These are phyloP conservation scores for Calidris pygmaea DNA, from an alignment of 2,113 vertebrate species.

Conservation along the genomic window DNA sequence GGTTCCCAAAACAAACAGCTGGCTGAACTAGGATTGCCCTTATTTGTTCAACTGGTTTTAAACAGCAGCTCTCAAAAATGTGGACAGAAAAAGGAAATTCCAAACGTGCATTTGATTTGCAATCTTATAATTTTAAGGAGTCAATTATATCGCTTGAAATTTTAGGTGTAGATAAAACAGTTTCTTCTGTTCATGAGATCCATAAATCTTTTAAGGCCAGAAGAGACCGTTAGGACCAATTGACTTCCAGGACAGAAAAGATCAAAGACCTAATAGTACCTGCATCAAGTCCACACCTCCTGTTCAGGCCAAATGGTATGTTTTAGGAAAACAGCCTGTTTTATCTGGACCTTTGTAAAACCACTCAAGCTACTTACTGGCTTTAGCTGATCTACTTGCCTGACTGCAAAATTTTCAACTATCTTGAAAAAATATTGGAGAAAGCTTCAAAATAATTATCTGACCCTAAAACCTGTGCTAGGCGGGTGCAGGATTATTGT, in stretches of 20 bases:
- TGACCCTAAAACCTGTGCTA: neutral
- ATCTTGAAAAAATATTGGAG: neutral
- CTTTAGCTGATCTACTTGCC: neutral
- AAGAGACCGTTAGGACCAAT: neutral
- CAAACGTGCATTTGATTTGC: neutral
- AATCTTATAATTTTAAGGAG: neutral
- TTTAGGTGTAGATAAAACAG: neutral
- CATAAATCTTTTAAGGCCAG: neutral
- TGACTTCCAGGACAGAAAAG: neutral
- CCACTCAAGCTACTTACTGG: neutral
- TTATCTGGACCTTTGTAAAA: neutral
- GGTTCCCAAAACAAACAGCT: conserved; percentile 38
- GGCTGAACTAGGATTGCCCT: conserved; percentile 18
- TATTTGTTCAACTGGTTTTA: conserved; percentile 47
- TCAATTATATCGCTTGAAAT: neutral
- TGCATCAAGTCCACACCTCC: neutral
- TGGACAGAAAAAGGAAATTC: conserved; percentile 1
- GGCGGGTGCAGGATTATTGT: neutral
- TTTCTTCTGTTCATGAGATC: neutral
- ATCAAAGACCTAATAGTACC: neutral
- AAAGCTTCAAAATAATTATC: conserved; percentile 20
- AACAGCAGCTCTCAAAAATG: conserved; percentile 2
- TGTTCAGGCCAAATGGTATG: neutral
- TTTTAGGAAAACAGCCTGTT: neutral
- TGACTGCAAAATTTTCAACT: neutral